phyloP scores from a whole-genome alignment of 2,888 invertebrate species.

The Hirtodrosophila histrioides region DNA sequence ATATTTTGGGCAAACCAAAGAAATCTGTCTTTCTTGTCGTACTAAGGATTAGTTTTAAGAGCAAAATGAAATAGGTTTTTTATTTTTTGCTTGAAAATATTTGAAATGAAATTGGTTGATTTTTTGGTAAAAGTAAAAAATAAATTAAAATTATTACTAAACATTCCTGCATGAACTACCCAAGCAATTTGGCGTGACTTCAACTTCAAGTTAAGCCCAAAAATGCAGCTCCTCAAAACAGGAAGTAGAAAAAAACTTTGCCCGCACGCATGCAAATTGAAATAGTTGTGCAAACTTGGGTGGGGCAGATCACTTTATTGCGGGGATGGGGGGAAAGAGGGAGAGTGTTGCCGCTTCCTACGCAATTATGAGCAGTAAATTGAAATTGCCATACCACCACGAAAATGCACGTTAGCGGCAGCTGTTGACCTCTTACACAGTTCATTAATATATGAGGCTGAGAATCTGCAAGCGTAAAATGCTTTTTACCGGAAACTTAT shows the following conservation, averaged over 20 bases:
- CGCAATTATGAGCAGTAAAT: conserved; percentile 33
- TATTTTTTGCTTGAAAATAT: too few relatives aligned
- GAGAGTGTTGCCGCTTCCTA: background rate
- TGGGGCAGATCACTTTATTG: background rate
- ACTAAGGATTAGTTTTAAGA: too few relatives aligned
- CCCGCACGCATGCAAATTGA: conserved; percentile 57
- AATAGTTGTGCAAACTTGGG: conserved; percentile 49
- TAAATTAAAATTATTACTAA: conserved; percentile 24
- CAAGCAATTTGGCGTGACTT: conserved; percentile 19
- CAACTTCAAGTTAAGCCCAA: conserved; percentile 17
- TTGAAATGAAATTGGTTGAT: background rate
- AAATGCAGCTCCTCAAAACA: conserved; percentile 16
- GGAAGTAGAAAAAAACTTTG: conserved; percentile 24
- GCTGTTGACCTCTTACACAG: conserved; percentile 15
- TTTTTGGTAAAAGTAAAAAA: conserved; percentile 17
- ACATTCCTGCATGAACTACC: conserved; percentile 18
- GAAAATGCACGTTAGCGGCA: conserved; percentile 10
- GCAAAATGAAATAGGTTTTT: too few relatives aligned
- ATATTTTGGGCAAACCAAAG: too few relatives aligned
- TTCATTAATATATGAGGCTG: conserved; percentile 67
- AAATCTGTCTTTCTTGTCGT: too few relatives aligned
- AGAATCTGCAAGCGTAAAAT: conserved; percentile 67
- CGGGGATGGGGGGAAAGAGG: too few relatives aligned
- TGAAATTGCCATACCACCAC: background rate
- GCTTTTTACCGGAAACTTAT: conserved; percentile 75